Conservation (phyloP, 2,888 invertebrate genomes). For the Sycophila texana region DNA sequence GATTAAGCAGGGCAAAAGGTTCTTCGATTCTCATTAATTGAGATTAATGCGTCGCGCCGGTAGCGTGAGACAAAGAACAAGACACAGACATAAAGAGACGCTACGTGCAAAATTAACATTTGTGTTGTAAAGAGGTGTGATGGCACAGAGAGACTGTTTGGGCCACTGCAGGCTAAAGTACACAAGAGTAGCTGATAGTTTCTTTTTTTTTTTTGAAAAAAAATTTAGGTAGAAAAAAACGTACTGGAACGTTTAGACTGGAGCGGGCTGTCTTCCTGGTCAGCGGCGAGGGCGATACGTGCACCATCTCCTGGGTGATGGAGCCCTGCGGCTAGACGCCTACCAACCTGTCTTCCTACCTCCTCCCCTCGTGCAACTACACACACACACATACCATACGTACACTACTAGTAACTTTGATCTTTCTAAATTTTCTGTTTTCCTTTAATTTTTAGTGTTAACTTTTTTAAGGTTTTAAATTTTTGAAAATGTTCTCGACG, state of each 20-base stretch:
- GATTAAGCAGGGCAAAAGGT: neutral
- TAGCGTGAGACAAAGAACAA: too few relatives aligned
- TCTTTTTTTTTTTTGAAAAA: slow-evolving; percentile 11
- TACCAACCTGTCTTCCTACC: slow-evolving; percentile 76
- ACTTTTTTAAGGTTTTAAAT: neutral
- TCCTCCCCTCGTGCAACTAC: slow-evolving; percentile 74
- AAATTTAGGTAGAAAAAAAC: slow-evolving; percentile 73
- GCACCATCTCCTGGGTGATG: slow-evolving; percentile 78
- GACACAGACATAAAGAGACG: too few relatives aligned
- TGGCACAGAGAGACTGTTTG: too few relatives aligned
- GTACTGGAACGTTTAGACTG: slow-evolving; percentile 90
- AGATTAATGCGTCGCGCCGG: neutral
- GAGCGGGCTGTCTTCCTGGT: slow-evolving; percentile 90
- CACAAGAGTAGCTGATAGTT: too few relatives aligned
- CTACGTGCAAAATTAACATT: too few relatives aligned
- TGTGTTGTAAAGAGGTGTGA: too few relatives aligned
- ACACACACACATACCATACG: slow-evolving; percentile 50
- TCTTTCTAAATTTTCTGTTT: neutral
- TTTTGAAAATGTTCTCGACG: slow-evolving; percentile 20
- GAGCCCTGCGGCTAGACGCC: slow-evolving; percentile 77
- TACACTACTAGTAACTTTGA: slow-evolving; percentile 33
- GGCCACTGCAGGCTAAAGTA: too few relatives aligned
- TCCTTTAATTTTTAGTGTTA: neutral
- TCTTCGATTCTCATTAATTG: neutral
- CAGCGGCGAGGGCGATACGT: slow-evolving; percentile 78